Evolutionary conservation across 2,888 invertebrate species (phyloP), one percentile per base, ranked within the genome.

Genomic region (Papilio gigon): DNA sequence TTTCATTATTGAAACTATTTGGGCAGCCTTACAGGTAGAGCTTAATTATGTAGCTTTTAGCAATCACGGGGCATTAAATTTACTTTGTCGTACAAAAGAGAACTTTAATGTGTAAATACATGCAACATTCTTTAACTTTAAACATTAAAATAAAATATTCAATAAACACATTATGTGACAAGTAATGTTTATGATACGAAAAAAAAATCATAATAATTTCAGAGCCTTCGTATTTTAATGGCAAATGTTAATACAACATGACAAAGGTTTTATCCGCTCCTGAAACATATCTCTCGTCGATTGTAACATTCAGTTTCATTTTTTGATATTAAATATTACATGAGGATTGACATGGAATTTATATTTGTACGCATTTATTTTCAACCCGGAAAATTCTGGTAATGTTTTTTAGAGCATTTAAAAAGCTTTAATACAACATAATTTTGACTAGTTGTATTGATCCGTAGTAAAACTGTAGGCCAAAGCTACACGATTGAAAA

Each of bases 1-100:
- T 89, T 88, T 86, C 83, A 88, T 88, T 87, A 89, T 84, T 82
- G 80, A 84, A 84, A 87, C 84, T 85, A 85, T 87, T 84, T 80
- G 68, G 70, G 65, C 44, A 42, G 56, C 65, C 69, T 65, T 56
- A 61, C 33, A 61, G 61, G 61, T 44, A 65, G 35, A 65, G 69
- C 65, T 69, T 67, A 69, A 67, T 68, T 62, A 58, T 67, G 63
- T 61, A 66, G 58, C 67, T 42, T 67, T 37, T 56, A 67, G 50
- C 53, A 53, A 67, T 64, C 50, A 67, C 12, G 53, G 25, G 30
- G 42, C 64, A 67, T 65, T 67, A 60, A 67, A 56, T 63, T 35
- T 25, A n/a, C 40, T 25, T 37, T 47, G 61, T 44, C 35, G 40
- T 25, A 20, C 20, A 66, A 59, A 66, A 44, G 35, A 56, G 25